Base-by-base conservation (phyloP, 2,113 vertebrate species). In the Eclectus roratus region DNA sequence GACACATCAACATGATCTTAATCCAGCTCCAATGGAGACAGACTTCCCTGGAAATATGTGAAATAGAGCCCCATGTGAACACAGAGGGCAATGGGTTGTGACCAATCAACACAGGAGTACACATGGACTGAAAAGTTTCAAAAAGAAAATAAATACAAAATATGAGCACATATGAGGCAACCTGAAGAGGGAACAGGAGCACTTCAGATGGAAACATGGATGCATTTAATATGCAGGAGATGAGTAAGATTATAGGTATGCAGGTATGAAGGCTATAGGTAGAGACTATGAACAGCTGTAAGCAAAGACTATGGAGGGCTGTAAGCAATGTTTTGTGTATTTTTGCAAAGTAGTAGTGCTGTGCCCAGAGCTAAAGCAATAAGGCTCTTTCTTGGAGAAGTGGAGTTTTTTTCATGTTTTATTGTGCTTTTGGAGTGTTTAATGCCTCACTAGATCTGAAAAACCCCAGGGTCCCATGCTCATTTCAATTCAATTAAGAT, bases 401-500 rank as follows among this genome's bases (percentile, higher is more conserved):
- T 61, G 41, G 13, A 2, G 0, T 0, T 31, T 64, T 86, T 92
- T 88, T 91, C 25, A 28, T 23, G 33, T 93, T 91, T 97, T 95
- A 96, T 96, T 95, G 85, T 93, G 63, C 79, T 96, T 95, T 92
- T 80, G 63, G 87, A 91, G 84, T 93, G 90, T 95, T 97, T 96
- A 96, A 96, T 96, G 96, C 94, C 92, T 96, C 94, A 81, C 85
- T 96, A 97, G 97, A 95, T 85, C 85, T 90, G 94, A 95, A 97
- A 96, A 97, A 82, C 95, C 90, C 95, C 46, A 50, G 91, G 93
- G 95, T 90, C 86, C 50, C 35, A 94, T 97, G 87, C 82, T 94
- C 49, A 93, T 96, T 96, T 97, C 94, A 96, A 82, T 96, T 96
- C 95, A 97, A 96, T 97, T 97, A 95, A 97, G 95, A 97, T 95